Conservation (phyloP, 2,888 invertebrate genomes). For the Chironomus riparius region DNA sequence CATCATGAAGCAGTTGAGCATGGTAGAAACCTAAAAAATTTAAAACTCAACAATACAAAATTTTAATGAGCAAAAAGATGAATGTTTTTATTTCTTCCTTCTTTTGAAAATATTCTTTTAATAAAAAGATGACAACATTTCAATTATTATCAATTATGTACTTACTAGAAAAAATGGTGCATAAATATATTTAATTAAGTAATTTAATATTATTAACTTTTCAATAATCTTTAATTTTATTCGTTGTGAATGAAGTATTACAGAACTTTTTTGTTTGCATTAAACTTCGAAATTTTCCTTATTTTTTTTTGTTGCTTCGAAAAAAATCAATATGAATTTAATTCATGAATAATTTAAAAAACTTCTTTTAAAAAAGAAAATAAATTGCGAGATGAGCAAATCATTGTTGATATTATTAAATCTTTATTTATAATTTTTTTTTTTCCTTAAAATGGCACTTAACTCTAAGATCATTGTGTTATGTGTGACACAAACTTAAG, state of each 20-base stretch:
- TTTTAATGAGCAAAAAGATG: slow-evolving; percentile 22
- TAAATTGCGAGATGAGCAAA: slow-evolving; percentile 20
- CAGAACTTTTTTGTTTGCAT: not conserved
- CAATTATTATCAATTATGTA: no score
- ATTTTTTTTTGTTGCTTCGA: not conserved
- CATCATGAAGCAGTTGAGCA: no score
- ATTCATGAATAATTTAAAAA: slow-evolving; percentile 4
- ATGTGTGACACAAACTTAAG: slow-evolving; percentile 15
- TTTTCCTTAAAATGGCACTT: slow-evolving; percentile 13
- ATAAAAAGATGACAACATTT: not conserved
- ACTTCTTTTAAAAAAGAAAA: slow-evolving; percentile 1
- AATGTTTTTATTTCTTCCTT: slow-evolving; percentile 6
- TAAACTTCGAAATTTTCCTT: not conserved
- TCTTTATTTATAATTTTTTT: not conserved
- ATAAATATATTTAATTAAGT: no score
- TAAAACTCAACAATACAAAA: not conserved
- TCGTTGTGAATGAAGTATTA: no score
- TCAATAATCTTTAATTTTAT: no score
- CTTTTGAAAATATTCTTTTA: not conserved
- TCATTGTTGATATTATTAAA: not conserved
- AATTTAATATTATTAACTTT: no score
- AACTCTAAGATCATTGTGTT: slow-evolving; percentile 7
- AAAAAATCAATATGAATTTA: not conserved
- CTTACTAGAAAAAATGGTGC: no score
- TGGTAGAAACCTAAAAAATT: not conserved